A percentile compares a stretch with the other conserved stretches of the same genome.
Evolutionary conservation across 2,113 vertebrate genomes (phyloP).

Genomic region (Halcyon senegalensis): DNA sequence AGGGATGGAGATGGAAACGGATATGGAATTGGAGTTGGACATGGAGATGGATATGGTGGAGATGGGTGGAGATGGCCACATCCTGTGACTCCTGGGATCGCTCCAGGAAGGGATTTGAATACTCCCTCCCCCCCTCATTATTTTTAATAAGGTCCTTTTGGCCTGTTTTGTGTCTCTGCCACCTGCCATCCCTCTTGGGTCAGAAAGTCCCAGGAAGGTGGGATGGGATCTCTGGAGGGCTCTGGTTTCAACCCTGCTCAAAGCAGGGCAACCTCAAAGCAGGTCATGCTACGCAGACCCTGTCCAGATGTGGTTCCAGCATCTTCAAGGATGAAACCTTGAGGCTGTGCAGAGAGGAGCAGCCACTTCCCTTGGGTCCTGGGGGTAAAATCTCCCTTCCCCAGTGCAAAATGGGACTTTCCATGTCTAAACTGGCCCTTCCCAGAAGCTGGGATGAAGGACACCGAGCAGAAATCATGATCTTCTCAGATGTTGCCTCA

Average conservation of each 20-base stretch:
- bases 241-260: not conserved
- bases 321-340: not conserved
- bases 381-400: not conserved
- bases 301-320: fast-evolving
- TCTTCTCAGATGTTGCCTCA: not conserved
- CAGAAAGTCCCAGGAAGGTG: not conserved
- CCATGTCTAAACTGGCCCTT: not conserved
- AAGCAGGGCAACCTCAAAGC: not conserved
- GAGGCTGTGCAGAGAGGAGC: not conserved
- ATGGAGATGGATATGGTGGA: not conserved
- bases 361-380: not conserved
- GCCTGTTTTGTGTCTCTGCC: not conserved
- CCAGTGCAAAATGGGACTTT: not conserved
- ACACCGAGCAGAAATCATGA: not conserved
- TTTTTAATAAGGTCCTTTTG: not conserved
- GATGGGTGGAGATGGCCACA: not conserved
- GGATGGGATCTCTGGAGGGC: not conserved
- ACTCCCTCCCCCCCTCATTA: not conserved
- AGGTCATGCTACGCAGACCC: not conserved
- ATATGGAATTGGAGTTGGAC: not conserved
- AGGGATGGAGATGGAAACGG: not conserved
- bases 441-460: not conserved
- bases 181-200: not conserved
- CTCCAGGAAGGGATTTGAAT: not conserved
- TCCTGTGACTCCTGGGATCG: not conserved